Percentiles rank a stretch among this genome's conserved stretches.
Evolutionary conservation across 2,888 invertebrate species (phyloP).

Genomic region (Agrochola macilenta): DNA sequence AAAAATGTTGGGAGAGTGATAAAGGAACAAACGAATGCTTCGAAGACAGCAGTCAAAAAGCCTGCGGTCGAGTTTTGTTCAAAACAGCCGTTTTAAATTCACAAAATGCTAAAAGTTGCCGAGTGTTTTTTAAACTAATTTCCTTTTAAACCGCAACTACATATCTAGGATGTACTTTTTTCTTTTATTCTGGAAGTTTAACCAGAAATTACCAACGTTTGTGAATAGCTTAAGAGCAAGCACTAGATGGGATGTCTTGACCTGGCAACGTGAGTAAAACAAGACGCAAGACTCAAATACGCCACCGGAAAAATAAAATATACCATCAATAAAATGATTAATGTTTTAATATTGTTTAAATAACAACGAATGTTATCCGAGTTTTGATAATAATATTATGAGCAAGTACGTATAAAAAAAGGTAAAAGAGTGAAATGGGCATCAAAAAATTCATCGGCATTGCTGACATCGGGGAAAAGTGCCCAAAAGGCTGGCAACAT

Average conservation of each 20-base stretch:
- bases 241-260: neutral
- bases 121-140: conserved; percentile 38
- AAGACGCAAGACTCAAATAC: neutral
- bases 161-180: neutral
- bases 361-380: neutral
- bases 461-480: neutral
- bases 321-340: no score
- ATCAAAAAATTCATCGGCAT: neutral
- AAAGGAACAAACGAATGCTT: neutral
- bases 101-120: conserved; percentile 34
- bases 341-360: no score
- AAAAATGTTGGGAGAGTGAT: neutral
- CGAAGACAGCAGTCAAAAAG: neutral
- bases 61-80: conserved; percentile 2
- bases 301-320: neutral
- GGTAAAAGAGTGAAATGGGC: neutral
- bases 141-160: conserved; percentile 3
- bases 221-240: neutral
- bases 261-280: neutral
- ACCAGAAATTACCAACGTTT: neutral
- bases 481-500: neutral
- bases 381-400: neutral
- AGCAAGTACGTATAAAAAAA: neutral
- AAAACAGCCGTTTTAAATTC: conserved; percentile 28
- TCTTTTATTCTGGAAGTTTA: neutral